Base-by-base conservation (phyloP, 1,140 invertebrate genomes). In the Sogatella furcifera region DNA sequence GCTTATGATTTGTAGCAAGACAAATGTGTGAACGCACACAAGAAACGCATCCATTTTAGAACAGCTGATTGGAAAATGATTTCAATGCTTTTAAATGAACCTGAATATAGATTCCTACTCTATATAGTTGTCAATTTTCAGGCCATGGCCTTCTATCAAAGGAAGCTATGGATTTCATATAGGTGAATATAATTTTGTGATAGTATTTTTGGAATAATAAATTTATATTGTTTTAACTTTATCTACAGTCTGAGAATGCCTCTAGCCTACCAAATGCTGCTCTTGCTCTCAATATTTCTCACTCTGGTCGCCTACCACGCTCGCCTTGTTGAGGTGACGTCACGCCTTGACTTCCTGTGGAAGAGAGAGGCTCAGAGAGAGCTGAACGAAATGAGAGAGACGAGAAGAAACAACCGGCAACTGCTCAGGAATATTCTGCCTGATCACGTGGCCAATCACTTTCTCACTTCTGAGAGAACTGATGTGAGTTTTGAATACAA, bases 361-460 rank as follows among this genome's bases (percentile, higher is more conserved):
- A 96, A 96, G 72, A 84, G 90, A 67, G 92, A 94, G 70, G 91
- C 92, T 0, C 87, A 94, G 72, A 81, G 85, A 52, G 93, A 97
- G 70, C 78, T 95, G 19, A 81, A 81, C n/a, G 92, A 95, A 68
- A 96, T 97, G 89, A 83, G 86, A 62, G 90, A 92, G 66, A 89
- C 89, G 5, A 78, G 88, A 49, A 82, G 88, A 61, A 91, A 91
- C 65, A 95, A 95, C 69, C 81, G 86, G 63, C 88, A 92, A 67
- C 76, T 94, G 0, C 72, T 92, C 44, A 89, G 92, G 68, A 98
- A 98, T 70, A 97, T 98, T 68, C 76, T 99, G 17, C 97, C 97
- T 0, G 90, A 93, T 73, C 95, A 97, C 72, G 95, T 98, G 9
- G 95, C 95, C 1, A 81, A 84, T 63, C 93, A 97, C 71, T 98